Base-by-base conservation (phyloP, 2,888 invertebrate species). In the Brenthis ino region DNA sequence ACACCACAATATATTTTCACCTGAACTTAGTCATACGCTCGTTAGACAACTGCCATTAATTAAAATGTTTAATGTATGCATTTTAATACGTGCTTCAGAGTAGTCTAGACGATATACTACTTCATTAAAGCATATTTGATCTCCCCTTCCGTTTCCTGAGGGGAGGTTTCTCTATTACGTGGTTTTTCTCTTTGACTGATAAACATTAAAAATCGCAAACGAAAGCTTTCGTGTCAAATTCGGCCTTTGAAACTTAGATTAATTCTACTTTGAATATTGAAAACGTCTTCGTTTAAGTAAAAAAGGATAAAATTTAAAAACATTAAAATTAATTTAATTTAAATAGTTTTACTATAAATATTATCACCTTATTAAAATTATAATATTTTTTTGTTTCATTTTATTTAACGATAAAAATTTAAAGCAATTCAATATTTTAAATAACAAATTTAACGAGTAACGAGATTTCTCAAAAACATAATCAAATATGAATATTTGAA, bases 81-180 rank as follows among this genome's bases (percentile, higher is more conserved):
- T 53, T 63, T 67, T 55, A 67, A 48, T 60, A 55, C 55, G 55
- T 20, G 8, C 63, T 61, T 50, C 20, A 55, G 50, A 60, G 66
- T 48, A 60, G 67, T 67, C 67, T 67, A 67, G 67, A 67, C 67
- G 56, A 50, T 37, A 56, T 61, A 67, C 67, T 61, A 67, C 67
- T 67, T 67, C 67, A 67, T 67, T 67, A 67, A 63, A 67, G 56
- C 67, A 67, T 51, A 67, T 67, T 67, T 67, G 67, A 67, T 67
- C 61, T 63, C 67, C 61, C 67, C 61, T 67, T 63, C 63, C 56
- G 16, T 56, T 67, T 67, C 67, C 61, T 63, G 61, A 67, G 67
- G 55, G 67, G 50, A 51, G 50, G 20, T 50, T 43, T 57, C 67
- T 58, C 61, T 67, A 60, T 48, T 58, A 56, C 55, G 61, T n/a